Conservation (phyloP, 2,888 invertebrate species). For the Philopedon plagiatum region DNA sequence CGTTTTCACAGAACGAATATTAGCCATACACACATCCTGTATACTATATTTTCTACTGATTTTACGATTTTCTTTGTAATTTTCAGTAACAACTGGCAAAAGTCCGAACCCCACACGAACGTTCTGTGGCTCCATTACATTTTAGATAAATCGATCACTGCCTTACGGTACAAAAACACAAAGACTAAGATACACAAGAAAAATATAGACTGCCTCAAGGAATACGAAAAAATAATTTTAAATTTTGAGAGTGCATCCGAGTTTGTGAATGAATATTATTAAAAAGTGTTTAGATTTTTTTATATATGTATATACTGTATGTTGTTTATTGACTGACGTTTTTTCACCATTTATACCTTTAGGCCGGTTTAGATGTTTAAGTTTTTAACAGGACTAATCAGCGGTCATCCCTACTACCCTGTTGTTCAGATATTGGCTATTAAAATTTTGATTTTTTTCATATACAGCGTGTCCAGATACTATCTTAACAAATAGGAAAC, state of each 20-base stretch:
- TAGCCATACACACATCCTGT: too few relatives aligned
- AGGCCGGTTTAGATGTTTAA: too few relatives aligned
- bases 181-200: constrained; percentile 75
- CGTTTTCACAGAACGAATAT: too few relatives aligned
- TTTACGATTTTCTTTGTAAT: background rate
- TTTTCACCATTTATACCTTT: background rate
- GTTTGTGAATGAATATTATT: constrained; percentile 67
- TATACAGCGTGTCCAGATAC: too few relatives aligned
- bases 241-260: constrained; percentile 74
- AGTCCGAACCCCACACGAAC: constrained; percentile 88
- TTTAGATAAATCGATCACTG: constrained; percentile 82
- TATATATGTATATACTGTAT: background rate
- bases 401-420: too few relatives aligned
- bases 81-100: constrained; percentile 86
- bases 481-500: too few relatives aligned
- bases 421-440: too few relatives aligned
- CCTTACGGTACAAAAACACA: constrained; percentile 77
- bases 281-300: background rate
- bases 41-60: too few relatives aligned
- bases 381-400: too few relatives aligned
- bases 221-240: constrained; percentile 73
- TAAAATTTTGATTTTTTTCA: too few relatives aligned
- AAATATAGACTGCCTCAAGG: constrained; percentile 72
- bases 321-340: constrained; percentile 13
- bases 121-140: constrained; percentile 93